A percentile compares a stretch with the other conserved stretches of the same genome.
Conservation (phyloP, 2,888 invertebrate genomes). For the Thymelicus lineola region DNA sequence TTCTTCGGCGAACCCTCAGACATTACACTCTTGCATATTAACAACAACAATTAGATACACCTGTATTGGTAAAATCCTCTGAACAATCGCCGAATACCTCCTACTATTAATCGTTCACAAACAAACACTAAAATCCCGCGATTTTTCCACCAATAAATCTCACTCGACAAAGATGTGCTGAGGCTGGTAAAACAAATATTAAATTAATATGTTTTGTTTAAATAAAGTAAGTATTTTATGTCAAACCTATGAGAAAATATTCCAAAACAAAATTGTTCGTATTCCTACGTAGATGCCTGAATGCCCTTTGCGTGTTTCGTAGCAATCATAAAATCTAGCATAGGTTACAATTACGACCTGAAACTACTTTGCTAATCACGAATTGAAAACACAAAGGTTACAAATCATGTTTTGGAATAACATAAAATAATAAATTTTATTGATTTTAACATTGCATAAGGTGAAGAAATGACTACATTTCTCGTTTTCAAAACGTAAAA, state of each 20-base stretch:
- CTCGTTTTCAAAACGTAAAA: too few species aligned
- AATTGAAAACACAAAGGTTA: not conserved
- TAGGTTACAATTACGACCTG: not conserved
- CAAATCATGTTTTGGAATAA: too few species aligned
- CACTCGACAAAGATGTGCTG: too few species aligned
- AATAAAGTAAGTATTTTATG: too few species aligned
- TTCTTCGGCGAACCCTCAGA: constrained; percentile 70
- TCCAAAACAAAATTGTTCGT: not conserved
- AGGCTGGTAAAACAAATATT: too few species aligned
- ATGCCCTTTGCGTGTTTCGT: constrained; percentile 1
- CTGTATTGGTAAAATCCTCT: not conserved
- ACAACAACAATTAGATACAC: not conserved
- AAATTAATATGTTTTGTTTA: not conserved
- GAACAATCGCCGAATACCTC: not conserved
- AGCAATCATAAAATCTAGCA: constrained; percentile 2
- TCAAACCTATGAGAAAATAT: too few species aligned
- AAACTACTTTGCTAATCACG: not conserved
- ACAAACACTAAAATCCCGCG: not conserved
- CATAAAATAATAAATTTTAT: not conserved
- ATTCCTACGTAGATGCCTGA: not conserved
- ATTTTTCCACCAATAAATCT: not conserved
- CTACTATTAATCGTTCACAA: too few species aligned
- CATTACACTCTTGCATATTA: constrained; percentile 56
- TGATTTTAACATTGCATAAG: not conserved
- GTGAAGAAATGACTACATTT: not conserved